Evolutionary conservation across 2,113 vertebrate species (phyloP).

Genomic region (Hiodon tergisus): DNA sequence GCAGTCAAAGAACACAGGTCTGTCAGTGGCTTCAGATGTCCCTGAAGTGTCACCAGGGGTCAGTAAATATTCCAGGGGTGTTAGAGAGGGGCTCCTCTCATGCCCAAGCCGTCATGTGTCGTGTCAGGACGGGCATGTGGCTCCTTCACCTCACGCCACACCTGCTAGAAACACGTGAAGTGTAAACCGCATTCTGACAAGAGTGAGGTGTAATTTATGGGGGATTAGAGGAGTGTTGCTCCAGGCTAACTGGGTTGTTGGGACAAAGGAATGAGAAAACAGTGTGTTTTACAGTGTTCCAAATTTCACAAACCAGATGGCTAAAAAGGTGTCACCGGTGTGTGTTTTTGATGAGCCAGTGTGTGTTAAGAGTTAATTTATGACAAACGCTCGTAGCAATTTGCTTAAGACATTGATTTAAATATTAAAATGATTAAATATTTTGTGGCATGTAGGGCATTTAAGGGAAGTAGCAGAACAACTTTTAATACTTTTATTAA

Average conservation of each 20-base stretch:
- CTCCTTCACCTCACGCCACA: conserved; percentile 10
- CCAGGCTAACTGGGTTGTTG: conserved; percentile 54
- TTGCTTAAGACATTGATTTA: conserved; percentile 71
- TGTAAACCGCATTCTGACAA: conserved; percentile 55
- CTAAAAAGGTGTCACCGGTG: conserved; percentile 50
- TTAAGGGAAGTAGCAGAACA: too few species aligned
- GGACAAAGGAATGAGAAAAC: conserved; percentile 59
- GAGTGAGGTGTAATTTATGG: conserved; percentile 60
- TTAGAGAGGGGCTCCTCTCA: conserved; percentile 9
- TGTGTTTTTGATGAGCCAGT: conserved; percentile 50
- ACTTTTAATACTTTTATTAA: too few species aligned
- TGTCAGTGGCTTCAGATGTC: background rate
- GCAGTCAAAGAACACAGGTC: conserved; percentile 26
- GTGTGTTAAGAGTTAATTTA: conserved; percentile 77
- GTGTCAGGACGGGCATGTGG: too few species aligned
- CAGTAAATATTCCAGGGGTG: conserved; percentile 13
- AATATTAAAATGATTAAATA: too few species aligned
- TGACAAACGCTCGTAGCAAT: conserved; percentile 59
- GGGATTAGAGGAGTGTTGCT: conserved; percentile 55
- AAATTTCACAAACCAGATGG: conserved; percentile 61
- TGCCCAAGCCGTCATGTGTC: too few species aligned
- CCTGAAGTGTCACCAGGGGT: conserved; percentile 14
- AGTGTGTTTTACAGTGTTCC: conserved; percentile 64
- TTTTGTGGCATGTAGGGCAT: conserved; percentile 63
- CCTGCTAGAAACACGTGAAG: conserved; percentile 37